phyloP scores from a whole-genome alignment of 2,888 invertebrate species.

The Acrobasis suavella region DNA sequence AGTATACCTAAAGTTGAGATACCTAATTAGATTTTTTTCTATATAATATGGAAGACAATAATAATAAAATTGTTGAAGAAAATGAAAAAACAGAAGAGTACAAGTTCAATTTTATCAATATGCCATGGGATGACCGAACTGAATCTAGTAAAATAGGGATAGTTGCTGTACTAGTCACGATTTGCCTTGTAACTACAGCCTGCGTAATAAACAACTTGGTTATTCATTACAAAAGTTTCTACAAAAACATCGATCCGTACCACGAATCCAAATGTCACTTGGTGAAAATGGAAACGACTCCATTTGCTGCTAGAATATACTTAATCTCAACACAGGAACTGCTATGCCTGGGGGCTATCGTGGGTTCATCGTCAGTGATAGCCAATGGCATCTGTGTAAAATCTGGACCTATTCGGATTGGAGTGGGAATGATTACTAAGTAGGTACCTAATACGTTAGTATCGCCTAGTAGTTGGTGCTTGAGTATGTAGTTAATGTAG shows the following conservation, averaged over 20 bases:
- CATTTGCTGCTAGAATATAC: conserved; percentile 62
- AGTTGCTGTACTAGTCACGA: conserved; percentile 50
- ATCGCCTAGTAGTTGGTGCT: not conserved
- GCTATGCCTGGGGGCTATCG: conserved; percentile 65
- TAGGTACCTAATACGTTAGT: conserved; percentile 38
- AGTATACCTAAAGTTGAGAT: no score
- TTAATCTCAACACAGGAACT: conserved; percentile 55
- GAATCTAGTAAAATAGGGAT: conserved; percentile 60
- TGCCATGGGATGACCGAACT: conserved; percentile 68
- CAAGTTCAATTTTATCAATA: conserved; percentile 59
- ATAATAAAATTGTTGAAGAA: conserved; percentile 51
- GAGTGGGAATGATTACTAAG: conserved; percentile 54
- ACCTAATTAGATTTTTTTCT: not conserved
- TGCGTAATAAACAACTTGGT: conserved; percentile 55
- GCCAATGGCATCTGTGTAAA: conserved; percentile 60
- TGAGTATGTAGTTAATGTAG: no score
- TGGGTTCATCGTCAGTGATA: conserved; percentile 55
- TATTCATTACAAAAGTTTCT: conserved; percentile 52
- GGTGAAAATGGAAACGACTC: conserved; percentile 55
- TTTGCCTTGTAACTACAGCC: conserved; percentile 53
- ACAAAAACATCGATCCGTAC: conserved; percentile 27
- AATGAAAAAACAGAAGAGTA: conserved; percentile 45
- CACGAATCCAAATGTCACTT: conserved; percentile 54
- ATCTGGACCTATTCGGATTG: conserved; percentile 58
- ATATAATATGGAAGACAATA: conserved; percentile 42